Base-by-base conservation (phyloP, 2,888 invertebrate genomes). In the Sinelater perroti region DNA sequence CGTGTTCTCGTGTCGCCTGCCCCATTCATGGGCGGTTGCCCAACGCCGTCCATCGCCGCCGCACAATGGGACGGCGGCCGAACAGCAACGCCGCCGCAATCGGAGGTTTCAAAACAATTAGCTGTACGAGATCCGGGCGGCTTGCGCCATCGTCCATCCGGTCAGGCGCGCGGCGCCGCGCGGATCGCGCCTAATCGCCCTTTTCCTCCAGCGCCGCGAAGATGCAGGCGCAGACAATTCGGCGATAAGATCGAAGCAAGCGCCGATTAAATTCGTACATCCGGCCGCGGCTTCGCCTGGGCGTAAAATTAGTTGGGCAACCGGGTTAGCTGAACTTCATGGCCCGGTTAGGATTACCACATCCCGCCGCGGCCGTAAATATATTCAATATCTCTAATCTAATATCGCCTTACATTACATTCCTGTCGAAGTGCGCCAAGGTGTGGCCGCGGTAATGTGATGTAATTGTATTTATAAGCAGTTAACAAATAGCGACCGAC, bases 341-440 rank as follows among this genome's bases (percentile, higher is more conserved):
- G 47, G 53, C 47, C 40, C 53, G 42, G 63, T 60, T 57, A 52
- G 35, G 45, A 62, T 62, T 61, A 47, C 61, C 60, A 60, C 59
- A 63, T 50, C 50, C 10, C 38, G 46, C 57, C 45, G 45, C 47
- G 35, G 33, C 31, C 42, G 40, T 49, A 44, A 30, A 4, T 47
- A 51, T 50, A 45, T 51, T 50, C 31, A 45, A 51, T 51, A 51
- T 56, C 50, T 54, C 46, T 58, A 53, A 58, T 62, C 60, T 56
- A 56, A 60, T 60, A 60, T 58, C 52, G 42, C 38, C 54, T 61
- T 63, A 52, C 63, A 56, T 61, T 63, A 52, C 63, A 60, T 61
- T 60, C 56, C 55, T 60, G 49, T 46, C 51, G 45, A 61, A 44
- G 63, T 63, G 63, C 57, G 56, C 26, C 57, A 45, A 58, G 63